Base-by-base conservation (phyloP, 1,140 invertebrate genomes). In the Drosophila teissieri region DNA sequence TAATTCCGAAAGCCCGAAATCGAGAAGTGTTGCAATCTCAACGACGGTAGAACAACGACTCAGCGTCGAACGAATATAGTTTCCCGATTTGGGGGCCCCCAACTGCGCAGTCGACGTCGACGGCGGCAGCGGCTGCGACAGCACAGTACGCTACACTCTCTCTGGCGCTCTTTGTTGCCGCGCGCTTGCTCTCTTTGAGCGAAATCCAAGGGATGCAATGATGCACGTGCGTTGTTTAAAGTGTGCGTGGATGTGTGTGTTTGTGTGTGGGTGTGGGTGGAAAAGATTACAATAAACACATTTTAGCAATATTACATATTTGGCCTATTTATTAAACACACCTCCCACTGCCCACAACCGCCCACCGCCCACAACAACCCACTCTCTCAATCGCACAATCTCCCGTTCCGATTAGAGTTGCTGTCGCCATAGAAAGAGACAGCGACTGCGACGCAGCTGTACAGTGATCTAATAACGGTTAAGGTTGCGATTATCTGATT, bases 1-100 rank as follows among this genome's bases (percentile, higher is more conserved):
- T 10, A 68, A 64, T 58, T 46, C 61, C 61, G 61, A 74, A 73
- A 67, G 37, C 42, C 54, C 67, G 63, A 76, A 75, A 55, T 73
- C 68, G 60, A 85, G 73, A 88, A 78, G 88, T 91, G 88, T 91
- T 91, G 89, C 83, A 91, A 91, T 91, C 89, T 89, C 58, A 78
- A 60, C 84, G 80, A 91, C 89, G 90, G 89, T 91, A 91, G 89
- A 91, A 91, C 83, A 91, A 82, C 89, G 84, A 91, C 89, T 91
- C 89, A 89, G 74, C 40, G 40, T 15, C 27, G 24, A 51, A 51
- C 73, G 67, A 77, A 60, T 83, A 51, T 53, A 52, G 79, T 55
- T 73, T 63, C 55, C 56, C 69, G 53, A 86, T 68, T 88, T 69
- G 64, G 61, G 63, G 82, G 77, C 85, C 85, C 82, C 85, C 78